These are phyloP conservation scores for Dysmachus trigonus DNA, from an alignment of 2,888 invertebrate species.

Conservation along the genomic window DNA sequence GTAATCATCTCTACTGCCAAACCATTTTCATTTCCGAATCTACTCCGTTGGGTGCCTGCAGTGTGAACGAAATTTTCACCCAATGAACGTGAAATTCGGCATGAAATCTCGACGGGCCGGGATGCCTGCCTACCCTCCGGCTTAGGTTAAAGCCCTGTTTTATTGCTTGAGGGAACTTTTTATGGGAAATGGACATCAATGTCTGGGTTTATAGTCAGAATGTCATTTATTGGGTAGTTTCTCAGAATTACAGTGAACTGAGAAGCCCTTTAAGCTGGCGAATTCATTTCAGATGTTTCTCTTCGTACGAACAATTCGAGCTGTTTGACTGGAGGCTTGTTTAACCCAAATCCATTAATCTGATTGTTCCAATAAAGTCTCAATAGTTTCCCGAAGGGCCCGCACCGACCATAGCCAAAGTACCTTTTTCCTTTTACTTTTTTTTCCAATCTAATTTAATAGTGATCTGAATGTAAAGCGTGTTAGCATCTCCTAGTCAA, in stretches of 20 bases:
- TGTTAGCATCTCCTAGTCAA: not conserved
- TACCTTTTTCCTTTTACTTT: not conserved
- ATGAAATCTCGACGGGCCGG: not conserved
- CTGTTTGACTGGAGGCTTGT: not conserved
- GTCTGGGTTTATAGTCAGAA: constrained; percentile 8
- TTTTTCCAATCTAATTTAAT: not conserved
- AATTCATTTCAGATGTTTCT: constrained; percentile 7
- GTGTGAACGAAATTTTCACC: not conserved
- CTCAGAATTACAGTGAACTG: not conserved
- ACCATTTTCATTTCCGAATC: not conserved
- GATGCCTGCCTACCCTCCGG: not conserved
- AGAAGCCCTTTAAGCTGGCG: constrained; percentile 17
- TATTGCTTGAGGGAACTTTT: constrained; percentile 36
- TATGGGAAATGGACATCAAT: constrained; percentile 32
- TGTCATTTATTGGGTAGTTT: constrained; percentile 36
- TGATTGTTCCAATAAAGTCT: constrained; percentile 29
- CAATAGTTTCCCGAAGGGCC: not conserved
- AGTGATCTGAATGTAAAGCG: not conserved
- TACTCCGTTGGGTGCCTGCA: not conserved
- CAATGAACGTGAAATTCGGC: not conserved
- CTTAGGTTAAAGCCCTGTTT: constrained; percentile 26
- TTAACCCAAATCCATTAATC: constrained; percentile 31
- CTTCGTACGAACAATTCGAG: not conserved
- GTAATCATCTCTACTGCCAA: not conserved
- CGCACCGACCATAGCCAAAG: not conserved